Percentiles rank a stretch among this genome's conserved stretches.
phyloP scores from a whole-genome alignment of 2,113 vertebrate genomes.

The Phyllostomus discolor region DNA sequence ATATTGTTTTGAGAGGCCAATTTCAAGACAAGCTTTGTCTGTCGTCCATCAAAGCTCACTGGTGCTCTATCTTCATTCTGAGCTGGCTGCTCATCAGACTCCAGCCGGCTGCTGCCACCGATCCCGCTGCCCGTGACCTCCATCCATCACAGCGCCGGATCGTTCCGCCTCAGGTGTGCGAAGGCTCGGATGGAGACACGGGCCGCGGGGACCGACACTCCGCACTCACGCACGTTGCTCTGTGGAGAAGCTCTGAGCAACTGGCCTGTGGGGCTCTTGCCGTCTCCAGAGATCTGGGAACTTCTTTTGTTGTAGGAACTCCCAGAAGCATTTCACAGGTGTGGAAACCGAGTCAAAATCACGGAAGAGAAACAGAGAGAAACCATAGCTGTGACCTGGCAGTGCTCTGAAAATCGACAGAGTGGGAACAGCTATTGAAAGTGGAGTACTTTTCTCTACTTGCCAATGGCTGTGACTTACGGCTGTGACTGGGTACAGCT shows the following conservation, averaged over 20 bases:
- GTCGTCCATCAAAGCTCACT: constrained; percentile 73
- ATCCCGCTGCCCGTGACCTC: not conserved
- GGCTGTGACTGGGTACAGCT: too few relatives aligned
- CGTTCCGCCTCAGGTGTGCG: not conserved
- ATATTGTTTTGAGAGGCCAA: constrained; percentile 69
- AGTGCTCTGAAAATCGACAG: not conserved
- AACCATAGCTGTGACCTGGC: not conserved
- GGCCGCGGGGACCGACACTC: accelerated
- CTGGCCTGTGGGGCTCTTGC: not conserved
- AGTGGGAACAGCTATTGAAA: not conserved
- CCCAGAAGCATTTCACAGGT: not conserved
- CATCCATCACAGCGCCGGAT: constrained; percentile 34
- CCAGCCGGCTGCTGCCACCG: constrained; percentile 47
- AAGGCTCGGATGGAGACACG: accelerated
- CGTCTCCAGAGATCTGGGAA: not conserved
- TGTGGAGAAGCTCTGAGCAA: not conserved
- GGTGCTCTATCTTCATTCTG: constrained; percentile 78
- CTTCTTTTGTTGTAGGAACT: not conserved
- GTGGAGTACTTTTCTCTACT: accelerated
- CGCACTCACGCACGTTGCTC: not conserved
- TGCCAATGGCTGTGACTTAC: not conserved
- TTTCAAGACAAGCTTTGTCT: constrained; percentile 61
- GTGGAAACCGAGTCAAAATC: not conserved
- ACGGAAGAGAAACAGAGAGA: not conserved
- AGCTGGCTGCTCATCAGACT: constrained; percentile 48